These are phyloP conservation scores for Micromys minutus DNA, from an alignment of 2,113 vertebrate genomes.

Conservation along the genomic window DNA sequence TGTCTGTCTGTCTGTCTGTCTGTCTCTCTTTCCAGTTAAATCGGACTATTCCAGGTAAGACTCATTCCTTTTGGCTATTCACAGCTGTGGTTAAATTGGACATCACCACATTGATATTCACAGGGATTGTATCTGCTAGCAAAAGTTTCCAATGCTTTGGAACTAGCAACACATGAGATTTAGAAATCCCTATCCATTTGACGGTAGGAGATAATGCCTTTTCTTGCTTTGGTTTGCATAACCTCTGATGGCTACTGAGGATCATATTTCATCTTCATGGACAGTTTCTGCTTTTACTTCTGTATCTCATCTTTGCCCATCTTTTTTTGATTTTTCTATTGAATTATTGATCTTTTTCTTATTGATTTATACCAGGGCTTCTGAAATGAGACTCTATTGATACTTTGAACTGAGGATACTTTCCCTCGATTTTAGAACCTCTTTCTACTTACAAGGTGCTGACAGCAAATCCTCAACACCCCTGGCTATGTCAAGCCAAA, in stretches of 20 bases:
- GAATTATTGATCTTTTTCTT: conserved; percentile 55
- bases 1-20: not conserved
- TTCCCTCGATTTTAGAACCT: not conserved
- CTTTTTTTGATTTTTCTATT: conserved; percentile 54
- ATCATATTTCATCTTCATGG: not conserved
- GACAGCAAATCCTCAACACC: not conserved
- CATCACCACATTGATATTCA: not conserved
- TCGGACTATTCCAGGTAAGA: not conserved
- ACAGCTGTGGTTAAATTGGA: conserved; percentile 2
- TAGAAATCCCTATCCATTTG: not conserved
- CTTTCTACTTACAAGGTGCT: not conserved
- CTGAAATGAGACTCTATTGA: not conserved
- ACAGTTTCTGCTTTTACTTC: conserved; percentile 2
- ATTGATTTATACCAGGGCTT: conserved; percentile 51
- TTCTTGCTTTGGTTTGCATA: conserved; percentile 30
- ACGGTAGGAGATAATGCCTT: not conserved
- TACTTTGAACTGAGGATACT: not conserved
- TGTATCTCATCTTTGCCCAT: conserved; percentile 48
- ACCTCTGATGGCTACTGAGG: not conserved
- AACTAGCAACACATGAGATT: not conserved
- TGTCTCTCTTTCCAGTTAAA: not conserved
- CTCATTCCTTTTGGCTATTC: not conserved
- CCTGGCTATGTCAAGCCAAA: not conserved
- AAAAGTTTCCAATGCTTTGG: not conserved
- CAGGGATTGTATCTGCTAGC: not conserved